Percentiles rank a stretch among this genome's conserved stretches.
phyloP scores from a whole-genome alignment of 2,113 vertebrate genomes.

The Sturnus vulgaris region DNA sequence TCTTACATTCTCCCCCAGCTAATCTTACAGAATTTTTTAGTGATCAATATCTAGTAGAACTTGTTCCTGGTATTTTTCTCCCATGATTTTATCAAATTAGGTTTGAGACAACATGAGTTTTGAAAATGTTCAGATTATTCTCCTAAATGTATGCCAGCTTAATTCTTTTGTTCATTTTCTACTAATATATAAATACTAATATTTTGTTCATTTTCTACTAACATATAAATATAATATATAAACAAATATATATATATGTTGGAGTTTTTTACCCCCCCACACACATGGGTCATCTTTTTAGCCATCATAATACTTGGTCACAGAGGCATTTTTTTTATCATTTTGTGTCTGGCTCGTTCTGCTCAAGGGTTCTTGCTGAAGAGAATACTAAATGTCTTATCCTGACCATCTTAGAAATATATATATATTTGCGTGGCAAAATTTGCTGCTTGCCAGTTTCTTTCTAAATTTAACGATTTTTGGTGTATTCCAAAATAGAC shows the following conservation, averaged over 20 bases:
- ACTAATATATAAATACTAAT: not conserved
- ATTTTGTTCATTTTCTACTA: not conserved
- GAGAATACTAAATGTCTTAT: not conserved
- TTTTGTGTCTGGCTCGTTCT: not conserved
- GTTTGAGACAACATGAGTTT: not conserved
- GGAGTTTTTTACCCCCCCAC: not conserved
- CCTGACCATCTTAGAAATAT: not conserved
- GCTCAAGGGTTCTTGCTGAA: not conserved
- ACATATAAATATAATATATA: not conserved
- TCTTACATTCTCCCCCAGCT: not conserved
- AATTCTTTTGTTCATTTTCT: not conserved
- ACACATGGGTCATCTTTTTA: rapidly evolving
- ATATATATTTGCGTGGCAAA: not conserved
- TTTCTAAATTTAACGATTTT: not conserved
- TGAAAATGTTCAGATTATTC: not conserved
- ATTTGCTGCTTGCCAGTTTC: not conserved
- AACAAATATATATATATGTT: not conserved
- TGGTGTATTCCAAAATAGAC: not conserved
- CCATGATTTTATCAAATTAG: not conserved
- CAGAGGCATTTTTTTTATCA: not conserved
- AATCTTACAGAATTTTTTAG: not conserved
- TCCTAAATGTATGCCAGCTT: not conserved
- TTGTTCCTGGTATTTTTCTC: not conserved
- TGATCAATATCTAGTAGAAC: not conserved
- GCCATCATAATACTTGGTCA: not conserved